phyloP scores from a whole-genome alignment of 1,140 invertebrate species.

The Eciton burchellii region DNA sequence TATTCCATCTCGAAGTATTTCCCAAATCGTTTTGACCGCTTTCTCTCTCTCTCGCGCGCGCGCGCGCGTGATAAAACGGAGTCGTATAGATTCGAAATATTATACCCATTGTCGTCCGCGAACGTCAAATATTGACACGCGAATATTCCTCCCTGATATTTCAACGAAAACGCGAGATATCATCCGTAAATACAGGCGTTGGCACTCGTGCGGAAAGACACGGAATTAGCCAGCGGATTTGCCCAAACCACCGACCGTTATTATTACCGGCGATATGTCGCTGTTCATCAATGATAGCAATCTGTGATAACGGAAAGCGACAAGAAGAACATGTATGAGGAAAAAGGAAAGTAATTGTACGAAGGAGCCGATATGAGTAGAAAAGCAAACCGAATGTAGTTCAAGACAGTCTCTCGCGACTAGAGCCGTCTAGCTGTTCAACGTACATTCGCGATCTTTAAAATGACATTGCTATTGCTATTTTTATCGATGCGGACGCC shows the following conservation, averaged over 20 bases:
- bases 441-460: slow-evolving; percentile 70
- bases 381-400: slow-evolving; percentile 74
- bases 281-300: slow-evolving; percentile 11
- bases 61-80: slow-evolving; percentile 11
- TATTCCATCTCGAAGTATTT: background rate
- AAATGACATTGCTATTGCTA: slow-evolving; percentile 67
- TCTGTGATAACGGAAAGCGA: slow-evolving; percentile 63
- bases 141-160: background rate
- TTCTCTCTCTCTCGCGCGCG: too few species aligned
- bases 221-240: background rate
- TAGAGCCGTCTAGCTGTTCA: slow-evolving; percentile 69
- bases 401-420: slow-evolving; percentile 72
- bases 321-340: slow-evolving; percentile 18
- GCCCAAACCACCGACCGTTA: slow-evolving; percentile 1
- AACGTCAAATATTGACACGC: slow-evolving; percentile 1
- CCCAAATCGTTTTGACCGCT: background rate
- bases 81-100: slow-evolving; percentile 24
- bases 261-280: slow-evolving; percentile 21
- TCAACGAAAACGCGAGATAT: slow-evolving; percentile 1
- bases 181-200: background rate
- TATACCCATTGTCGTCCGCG: background rate
- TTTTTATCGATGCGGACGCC: slow-evolving; percentile 57
- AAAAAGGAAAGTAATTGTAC: slow-evolving; percentile 30
- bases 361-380: slow-evolving; percentile 45
- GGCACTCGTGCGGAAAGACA: background rate